Base-by-base conservation (phyloP, 2,113 vertebrate genomes). In the Tamias sibiricus region DNA sequence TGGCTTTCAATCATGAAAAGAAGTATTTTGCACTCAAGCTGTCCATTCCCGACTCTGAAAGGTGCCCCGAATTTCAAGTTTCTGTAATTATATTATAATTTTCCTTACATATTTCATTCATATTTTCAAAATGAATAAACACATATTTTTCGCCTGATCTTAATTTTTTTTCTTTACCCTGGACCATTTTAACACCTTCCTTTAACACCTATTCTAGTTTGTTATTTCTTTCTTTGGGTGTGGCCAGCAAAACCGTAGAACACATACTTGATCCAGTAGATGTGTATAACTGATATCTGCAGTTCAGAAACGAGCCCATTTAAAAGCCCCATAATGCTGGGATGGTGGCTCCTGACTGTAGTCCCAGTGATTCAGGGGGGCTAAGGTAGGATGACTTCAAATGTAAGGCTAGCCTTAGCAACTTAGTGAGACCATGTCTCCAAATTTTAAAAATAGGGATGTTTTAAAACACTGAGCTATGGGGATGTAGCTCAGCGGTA, bases 21-120 rank as follows among this genome's bases (percentile, higher is more conserved):
- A 88, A 96, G 54, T 24, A 62, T 35, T 16, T 35, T 87, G 42
- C 68, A 69, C 17, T 83, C 35, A 80, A 87, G 20, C 37, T 75
- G 40, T 35, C 47, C 77, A 54, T 68, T 96, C 81, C 52, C 35
- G 85, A 71, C 54, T 94, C 74, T 83, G n/a, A 77, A 95, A 95
- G 54, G 32, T 69, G 10, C 32, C 30, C 40, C 7, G 59, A 86
- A 83, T 92, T 86, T 96, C 40, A 96, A 87, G 24, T 94, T 96
- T 96, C 35, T 92, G 35, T 52, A 90, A 94, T 92, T 94, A 92
- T 90, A 82, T 90, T 71, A 90, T 3, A 54, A n/a, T 68, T 87
- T 90, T 93, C 44, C 79, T 54, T 87, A 59, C 24, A 91, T 69
- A 91, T 95, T 37, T 82, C 44, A 44, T 88, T 95, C 35, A 57